Evolutionary conservation across 2,797 vertebrate species (phyloP).

Genomic region (Momotus momota): DNA sequence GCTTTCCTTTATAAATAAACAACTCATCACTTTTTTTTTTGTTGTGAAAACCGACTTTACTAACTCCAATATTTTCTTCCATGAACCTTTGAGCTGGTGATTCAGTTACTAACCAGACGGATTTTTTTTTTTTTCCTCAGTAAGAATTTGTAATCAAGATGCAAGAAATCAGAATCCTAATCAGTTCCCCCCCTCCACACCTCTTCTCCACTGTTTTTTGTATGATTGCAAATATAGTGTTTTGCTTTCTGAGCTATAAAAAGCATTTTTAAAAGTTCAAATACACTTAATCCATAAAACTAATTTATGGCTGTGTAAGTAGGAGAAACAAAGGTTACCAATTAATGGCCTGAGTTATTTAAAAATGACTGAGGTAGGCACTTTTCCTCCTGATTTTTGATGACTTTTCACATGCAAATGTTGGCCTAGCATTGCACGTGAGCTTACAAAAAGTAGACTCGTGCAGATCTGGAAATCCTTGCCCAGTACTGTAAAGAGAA

Average conservation of each 20-base stretch:
- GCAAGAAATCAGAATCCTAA: not conserved
- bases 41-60: not conserved
- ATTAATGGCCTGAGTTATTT: conserved; percentile 79
- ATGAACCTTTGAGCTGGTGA: not conserved
- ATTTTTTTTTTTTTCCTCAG: conserved; percentile 12
- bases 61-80: conserved; percentile 9
- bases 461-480: not conserved
- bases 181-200: not conserved
- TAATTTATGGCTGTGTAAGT: conserved; percentile 80
- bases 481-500: not conserved
- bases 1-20: conserved; percentile 4
- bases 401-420: conserved; percentile 76
- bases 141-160: conserved; percentile 34
- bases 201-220: not conserved
- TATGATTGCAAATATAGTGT: conserved; percentile 43
- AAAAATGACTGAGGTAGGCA: conserved; percentile 79
- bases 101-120: conserved; percentile 14
- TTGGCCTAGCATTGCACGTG: conserved; percentile 17
- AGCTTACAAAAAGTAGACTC: conserved; percentile 23
- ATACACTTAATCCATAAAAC: conserved; percentile 84
- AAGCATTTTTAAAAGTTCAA: conserved; percentile 83
- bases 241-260: conserved; percentile 77
- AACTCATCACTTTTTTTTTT: not conserved
- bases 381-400: conserved; percentile 76
- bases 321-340: conserved; percentile 81